Percentiles rank a stretch among this genome's conserved stretches.
Conservation (phyloP, 2,888 invertebrate species). For the Drosophila prolongata region DNA sequence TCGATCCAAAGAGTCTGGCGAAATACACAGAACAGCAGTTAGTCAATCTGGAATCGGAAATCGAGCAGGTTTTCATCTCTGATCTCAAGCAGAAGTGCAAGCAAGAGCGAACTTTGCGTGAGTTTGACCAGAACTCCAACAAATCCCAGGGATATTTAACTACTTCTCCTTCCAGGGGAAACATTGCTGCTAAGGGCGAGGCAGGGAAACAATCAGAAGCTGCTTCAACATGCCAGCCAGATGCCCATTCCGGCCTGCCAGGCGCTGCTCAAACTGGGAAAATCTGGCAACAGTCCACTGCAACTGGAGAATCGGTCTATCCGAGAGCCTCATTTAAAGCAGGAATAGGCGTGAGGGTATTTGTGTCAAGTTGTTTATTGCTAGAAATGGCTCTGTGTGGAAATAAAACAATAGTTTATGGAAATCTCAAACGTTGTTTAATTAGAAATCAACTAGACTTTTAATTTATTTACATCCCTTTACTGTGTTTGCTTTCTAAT, state of each 20-base stretch:
- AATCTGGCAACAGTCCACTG: constrained; percentile 9
- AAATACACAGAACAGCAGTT: constrained; percentile 41
- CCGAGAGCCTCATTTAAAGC: neutral
- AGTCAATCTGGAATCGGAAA: constrained; percentile 54
- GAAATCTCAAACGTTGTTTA: neutral
- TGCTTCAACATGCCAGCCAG: constrained; percentile 50
- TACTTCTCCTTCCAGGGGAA: constrained; percentile 50
- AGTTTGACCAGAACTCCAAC: constrained; percentile 40
- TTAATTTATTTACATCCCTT: no score
- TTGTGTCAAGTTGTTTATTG: neutral
- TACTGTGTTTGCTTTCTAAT: no score
- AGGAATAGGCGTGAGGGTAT: neutral
- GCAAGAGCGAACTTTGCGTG: constrained; percentile 65
- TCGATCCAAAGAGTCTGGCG: constrained; percentile 92
- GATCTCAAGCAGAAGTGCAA: constrained; percentile 61
- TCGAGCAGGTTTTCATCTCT: constrained; percentile 57
- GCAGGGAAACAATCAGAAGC: constrained; percentile 48
- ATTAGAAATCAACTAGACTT: no score
- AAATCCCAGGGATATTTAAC: neutral
- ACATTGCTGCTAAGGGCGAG: constrained; percentile 61
- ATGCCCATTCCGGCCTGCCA: constrained; percentile 64
- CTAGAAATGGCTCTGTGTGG: neutral
- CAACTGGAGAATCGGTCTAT: constrained; percentile 12
- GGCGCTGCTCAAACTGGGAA: constrained; percentile 46
- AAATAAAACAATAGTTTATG: neutral